Evolutionary conservation across 2,888 invertebrate genomes (phyloP), one percentile per base, ranked within the genome.

Genomic region (Sinelater perroti): DNA sequence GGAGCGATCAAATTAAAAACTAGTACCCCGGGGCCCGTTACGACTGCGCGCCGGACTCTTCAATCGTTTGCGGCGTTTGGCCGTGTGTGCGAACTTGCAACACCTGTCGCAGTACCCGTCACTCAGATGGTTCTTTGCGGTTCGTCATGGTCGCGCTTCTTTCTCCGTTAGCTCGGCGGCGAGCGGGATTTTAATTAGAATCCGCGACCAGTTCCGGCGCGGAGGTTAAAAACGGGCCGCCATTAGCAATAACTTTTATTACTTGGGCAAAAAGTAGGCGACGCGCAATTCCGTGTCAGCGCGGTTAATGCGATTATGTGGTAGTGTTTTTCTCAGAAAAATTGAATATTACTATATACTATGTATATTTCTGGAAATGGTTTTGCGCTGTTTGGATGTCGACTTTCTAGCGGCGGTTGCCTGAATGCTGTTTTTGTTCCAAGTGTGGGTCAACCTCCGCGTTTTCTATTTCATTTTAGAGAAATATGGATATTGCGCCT

Each of bases 91-190:
- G 20, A 2, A 36, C 20, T 17, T 18, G 18, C 18, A 36, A 36
- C 18, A 36, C 18, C 36, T 36, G 36, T 18, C 20, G n/a, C 10
- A 16, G 7, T 2, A 17, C 20, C 11, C 17, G 16, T 16, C 7
- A 33, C 20, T 36, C 5, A 16, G 10, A 17, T n/a, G 36, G 2
- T 13, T 18, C 36, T 10, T 36, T 36, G 20, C 18, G 10, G 20
- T 36, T 17, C 36, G 36, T 18, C 36, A 36, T 18, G 36, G 36
- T 36, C 17, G 17, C 20, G 36, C 36, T 6, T 36, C 20, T 36
- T 33, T 16, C 17, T 10, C 18, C 16, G 14, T 36, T 14, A 2
- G 17, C 10, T 20, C n/a, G 36, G 17, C 20, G 20, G 17, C 36
- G 20, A 10, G 18, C 36, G 20, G 16, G 18, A 36, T 33, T 33